Evolutionary conservation across 2,797 vertebrate genomes (phyloP).

Genomic region (Dendrocincla tyrannina): DNA sequence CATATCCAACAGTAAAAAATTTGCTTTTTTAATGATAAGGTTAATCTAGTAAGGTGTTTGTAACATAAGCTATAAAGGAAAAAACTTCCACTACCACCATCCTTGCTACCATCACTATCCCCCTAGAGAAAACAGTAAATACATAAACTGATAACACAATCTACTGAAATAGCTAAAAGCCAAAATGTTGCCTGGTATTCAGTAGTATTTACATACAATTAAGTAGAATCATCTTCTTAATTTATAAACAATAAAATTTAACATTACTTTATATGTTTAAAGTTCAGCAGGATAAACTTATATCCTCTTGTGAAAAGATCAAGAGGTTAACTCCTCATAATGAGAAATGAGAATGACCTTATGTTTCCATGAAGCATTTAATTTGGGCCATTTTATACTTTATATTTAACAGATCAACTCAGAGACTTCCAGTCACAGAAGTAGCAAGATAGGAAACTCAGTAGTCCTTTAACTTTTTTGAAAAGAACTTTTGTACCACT

Average conservation of each 20-base stretch:
- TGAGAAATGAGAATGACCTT: neutral
- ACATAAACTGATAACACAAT: neutral
- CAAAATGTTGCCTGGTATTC: neutral
- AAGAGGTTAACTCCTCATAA: neutral
- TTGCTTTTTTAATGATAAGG: neutral
- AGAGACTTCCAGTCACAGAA: neutral
- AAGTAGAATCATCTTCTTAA: neutral
- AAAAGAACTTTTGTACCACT: neutral
- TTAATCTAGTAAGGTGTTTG: neutral
- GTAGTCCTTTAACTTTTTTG: neutral
- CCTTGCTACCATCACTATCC: neutral
- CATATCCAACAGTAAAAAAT: neutral
- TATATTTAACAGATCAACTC: neutral
- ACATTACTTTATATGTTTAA: neutral
- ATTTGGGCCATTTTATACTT: neutral
- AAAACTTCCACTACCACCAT: neutral
- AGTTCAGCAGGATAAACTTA: neutral
- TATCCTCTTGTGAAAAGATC: neutral
- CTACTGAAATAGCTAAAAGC: neutral
- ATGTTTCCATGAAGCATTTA: neutral
- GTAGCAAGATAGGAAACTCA: neutral
- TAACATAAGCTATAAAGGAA: neutral
- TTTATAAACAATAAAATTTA: neutral
- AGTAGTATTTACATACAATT: neutral
- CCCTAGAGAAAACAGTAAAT: neutral